Base-by-base conservation (phyloP, 2,888 invertebrate species). In the Pediacus dermestoides region DNA sequence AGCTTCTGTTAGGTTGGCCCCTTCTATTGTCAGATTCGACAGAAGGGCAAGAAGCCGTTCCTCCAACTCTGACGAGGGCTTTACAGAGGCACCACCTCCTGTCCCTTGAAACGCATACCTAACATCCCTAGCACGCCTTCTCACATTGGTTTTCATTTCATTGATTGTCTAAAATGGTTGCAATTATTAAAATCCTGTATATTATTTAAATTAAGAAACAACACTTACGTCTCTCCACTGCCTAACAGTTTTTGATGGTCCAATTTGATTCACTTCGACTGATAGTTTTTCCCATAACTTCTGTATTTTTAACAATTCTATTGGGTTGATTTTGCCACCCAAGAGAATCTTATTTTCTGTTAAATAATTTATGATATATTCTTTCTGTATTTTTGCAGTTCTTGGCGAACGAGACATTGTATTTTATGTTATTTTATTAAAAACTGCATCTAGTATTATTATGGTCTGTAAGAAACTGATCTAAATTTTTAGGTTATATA, bases 91-190 rank as follows among this genome's bases (percentile, higher is more conserved):
- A n/a, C n/a, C n/a, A n/a, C 34, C 34, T 23, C 34, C 23, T 4
- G 34, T 34, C n/a, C 34, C 34, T 25, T 7, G 4, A 11, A 11
- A 26, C 2, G 25, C 34, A 34, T 34, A 34, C 2, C 25, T 34
- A 7, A 34, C 34, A 14, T 34, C 22, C 22, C 34, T 4, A 15
- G 34, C 34, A n/a, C 25, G 7, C 14, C 34, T 34, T 14, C 25
- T 23, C 12, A 23, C 25, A 23, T 9, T 34, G 13, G 34, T 34
- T 23, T 34, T 34, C 25, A 34, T 23, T 25, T 34, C 34, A 34
- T 26, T 34, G 4, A 31, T 31, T 10, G 31, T 15, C 31, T 31
- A 16, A 31, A 31, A 16, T n/a, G n/a, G n/a, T n/a, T n/a, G n/a
- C n/a, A n/a, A n/a, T n/a, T n/a, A n/a, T n/a, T n/a, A n/a, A n/a